A percentile compares a stretch with the other conserved stretches of the same genome.
Evolutionary conservation across 2,113 vertebrate genomes (phyloP).

Genomic region (Hyperoodon ampullatus): DNA sequence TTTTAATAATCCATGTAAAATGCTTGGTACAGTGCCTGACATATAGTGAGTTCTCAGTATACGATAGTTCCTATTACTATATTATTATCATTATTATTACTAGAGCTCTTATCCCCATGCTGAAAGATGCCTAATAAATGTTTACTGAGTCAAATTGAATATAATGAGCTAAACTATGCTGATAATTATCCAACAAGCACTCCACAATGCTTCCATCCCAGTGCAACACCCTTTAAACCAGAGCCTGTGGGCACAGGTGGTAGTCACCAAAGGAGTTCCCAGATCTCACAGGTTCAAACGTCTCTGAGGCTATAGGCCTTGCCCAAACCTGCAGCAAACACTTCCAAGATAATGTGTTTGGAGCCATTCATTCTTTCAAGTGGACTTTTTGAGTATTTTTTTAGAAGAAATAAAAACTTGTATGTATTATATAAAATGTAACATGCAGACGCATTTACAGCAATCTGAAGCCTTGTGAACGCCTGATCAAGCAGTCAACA

Average conservation of each 20-base stretch:
- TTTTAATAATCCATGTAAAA: not conserved
- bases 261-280: not conserved
- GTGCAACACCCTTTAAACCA: not conserved
- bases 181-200: not conserved
- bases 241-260: not conserved
- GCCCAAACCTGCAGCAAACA: not conserved
- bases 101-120: not conserved
- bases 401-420: slow-evolving; percentile 42
- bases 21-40: not conserved
- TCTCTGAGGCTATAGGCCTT: not conserved
- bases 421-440: slow-evolving; percentile 9
- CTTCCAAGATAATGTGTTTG: slow-evolving; percentile 14
- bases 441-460: not conserved
- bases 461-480: not conserved
- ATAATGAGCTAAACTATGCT: not conserved
- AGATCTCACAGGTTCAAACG: not conserved
- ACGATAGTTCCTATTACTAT: not conserved
- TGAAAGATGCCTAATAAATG: not conserved
- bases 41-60: slow-evolving; percentile 12
- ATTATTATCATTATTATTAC: not conserved
- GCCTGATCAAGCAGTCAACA: not conserved
- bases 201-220: not conserved
- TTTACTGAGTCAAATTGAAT: not conserved
- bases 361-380: slow-evolving; percentile 31
- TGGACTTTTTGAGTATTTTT: not conserved